These are phyloP conservation scores for Drosophila gaucha DNA, from an alignment of 2,888 invertebrate genomes.

Conservation along the genomic window DNA sequence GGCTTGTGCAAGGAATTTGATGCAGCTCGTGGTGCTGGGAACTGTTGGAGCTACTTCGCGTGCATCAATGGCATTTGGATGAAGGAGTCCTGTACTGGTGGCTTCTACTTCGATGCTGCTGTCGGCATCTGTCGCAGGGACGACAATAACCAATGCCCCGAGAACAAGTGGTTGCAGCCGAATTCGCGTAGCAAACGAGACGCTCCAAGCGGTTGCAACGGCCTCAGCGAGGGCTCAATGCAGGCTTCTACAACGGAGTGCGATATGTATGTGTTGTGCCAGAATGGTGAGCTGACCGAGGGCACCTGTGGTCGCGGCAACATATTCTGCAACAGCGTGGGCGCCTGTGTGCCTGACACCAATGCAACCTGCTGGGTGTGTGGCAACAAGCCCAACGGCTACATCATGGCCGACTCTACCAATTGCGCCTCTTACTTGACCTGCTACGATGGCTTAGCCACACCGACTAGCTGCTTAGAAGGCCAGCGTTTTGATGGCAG, in stretches of 20 bases:
- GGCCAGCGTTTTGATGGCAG: conserved; percentile 69
- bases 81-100: conserved; percentile 45
- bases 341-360: conserved; percentile 62
- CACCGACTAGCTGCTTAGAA: conserved; percentile 44
- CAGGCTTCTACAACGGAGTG: conserved; percentile 63
- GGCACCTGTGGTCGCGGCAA: conserved; percentile 75
- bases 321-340: conserved; percentile 49
- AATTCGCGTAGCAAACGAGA: conserved; percentile 45
- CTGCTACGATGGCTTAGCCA: conserved; percentile 67
- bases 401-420: conserved; percentile 54
- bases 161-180: conserved; percentile 27
- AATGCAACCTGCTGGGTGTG: conserved; percentile 67
- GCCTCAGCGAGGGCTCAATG: conserved; percentile 59
- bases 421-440: conserved; percentile 72
- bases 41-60: conserved; percentile 54
- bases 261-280: conserved; percentile 68
- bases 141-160: conserved; percentile 36
- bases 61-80: conserved; percentile 58
- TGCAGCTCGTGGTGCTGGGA: conserved; percentile 15
- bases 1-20: conserved; percentile 30
- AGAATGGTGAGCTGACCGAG: conserved; percentile 52
- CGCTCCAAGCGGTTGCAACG: conserved; percentile 49
- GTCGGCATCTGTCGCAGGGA: conserved; percentile 55
- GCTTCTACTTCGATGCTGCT: conserved; percentile 57
- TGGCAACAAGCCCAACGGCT: conserved; percentile 64